Conservation (phyloP, 2,888 invertebrate genomes). For the Erebia epiphron region DNA sequence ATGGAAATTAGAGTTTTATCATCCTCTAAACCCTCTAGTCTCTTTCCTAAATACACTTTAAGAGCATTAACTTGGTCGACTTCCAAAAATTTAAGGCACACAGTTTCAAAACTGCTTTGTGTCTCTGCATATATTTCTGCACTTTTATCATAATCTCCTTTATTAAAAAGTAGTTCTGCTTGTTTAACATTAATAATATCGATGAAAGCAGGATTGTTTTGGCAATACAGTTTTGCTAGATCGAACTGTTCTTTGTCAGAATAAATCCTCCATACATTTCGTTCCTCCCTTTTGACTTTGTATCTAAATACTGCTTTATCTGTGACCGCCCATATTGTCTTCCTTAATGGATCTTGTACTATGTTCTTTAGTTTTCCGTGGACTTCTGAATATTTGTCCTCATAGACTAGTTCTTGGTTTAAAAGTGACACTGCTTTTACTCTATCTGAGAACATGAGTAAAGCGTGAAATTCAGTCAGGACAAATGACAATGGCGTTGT, state of each 20-base stretch:
- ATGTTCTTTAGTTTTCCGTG: conserved; percentile 92
- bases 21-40: conserved; percentile 88
- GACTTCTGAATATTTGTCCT: conserved; percentile 91
- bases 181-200: conserved; percentile 94
- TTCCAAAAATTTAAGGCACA: conserved; percentile 95
- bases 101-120: conserved; percentile 95
- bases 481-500: conserved; percentile 88
- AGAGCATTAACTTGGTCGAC: conserved; percentile 92
- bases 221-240: conserved; percentile 92
- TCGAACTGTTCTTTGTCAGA: conserved; percentile 93
- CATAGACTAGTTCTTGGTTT: conserved; percentile 93
- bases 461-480: conserved; percentile 94
- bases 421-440: conserved; percentile 93
- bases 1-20: conserved; percentile 96
- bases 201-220: conserved; percentile 90
- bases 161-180: conserved; percentile 92
- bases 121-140: conserved; percentile 96
- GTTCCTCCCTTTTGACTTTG: conserved; percentile 91
- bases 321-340: conserved; percentile 93
- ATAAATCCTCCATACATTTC: conserved; percentile 95
- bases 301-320: conserved; percentile 93
- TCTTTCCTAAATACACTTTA: conserved; percentile 92
- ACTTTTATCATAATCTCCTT: conserved; percentile 90
- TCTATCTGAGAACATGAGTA: conserved; percentile 91
- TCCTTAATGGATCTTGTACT: conserved; percentile 89